Evolutionary conservation across 2,888 invertebrate genomes (phyloP), one percentile per base, ranked within the genome.

Genomic region (Perdita meconis): DNA sequence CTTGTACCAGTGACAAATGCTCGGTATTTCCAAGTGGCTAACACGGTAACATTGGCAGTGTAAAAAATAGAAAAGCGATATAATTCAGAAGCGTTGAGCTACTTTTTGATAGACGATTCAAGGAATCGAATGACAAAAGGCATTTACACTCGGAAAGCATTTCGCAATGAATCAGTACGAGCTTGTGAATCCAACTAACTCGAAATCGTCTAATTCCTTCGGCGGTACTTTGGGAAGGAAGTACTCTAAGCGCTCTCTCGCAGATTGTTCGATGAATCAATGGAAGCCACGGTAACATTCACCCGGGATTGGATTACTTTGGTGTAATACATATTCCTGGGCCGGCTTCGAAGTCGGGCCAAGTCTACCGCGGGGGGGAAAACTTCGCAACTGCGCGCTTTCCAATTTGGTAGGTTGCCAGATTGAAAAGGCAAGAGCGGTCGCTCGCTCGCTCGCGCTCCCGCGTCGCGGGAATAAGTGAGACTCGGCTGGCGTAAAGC

Each of bases 401-500:
- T 89, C 88, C 90, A 90, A 92, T 91, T 91, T 91, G 89, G 89
- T 89, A 76, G 78, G 80, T 75, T 89, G 90, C 90, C 91, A 91
- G 87, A 88, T 73, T 83, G 87, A 82, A 82, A 81, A 47, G 55
- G 75, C 44, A 47, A 19, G 78, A 69, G 30, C 30, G 30, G 30
- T 30, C 30, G 30, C 30, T 30, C 72, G 65, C n/a, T n/a, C n/a
- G 76, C 66, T 22, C 38, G 76, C 68, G 70, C 63, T 34, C 40
- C 73, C 63, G 70, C 67, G n/a, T n/a, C 72, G 56, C 63, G 78
- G 26, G 68, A 82, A 86, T 74, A 82, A 86, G 84, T 78, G 80
- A 78, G 78, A 84, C 81, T 83, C 64, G 44, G 72, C 78, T 63
- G 6, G 47, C 73, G 70, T 85, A 88, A 87, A 84, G 85, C 87